phyloP scores from a whole-genome alignment of 2,797 vertebrate genomes.

The Ambastaia sidthimunki region DNA sequence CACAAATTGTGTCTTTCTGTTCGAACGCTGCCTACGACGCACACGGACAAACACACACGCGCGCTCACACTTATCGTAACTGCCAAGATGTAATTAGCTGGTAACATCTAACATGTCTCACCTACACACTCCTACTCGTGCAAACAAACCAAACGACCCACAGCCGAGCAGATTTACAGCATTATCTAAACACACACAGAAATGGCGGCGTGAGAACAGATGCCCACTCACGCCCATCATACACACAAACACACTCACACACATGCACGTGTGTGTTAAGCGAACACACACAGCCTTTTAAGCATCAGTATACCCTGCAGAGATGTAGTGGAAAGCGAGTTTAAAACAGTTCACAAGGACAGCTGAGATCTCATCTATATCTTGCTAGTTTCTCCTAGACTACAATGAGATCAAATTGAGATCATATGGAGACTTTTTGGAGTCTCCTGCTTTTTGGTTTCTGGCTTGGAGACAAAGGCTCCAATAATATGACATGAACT shows the following conservation, averaged over 20 bases:
- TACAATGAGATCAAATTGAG: not conserved
- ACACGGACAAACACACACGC: slow-evolving; percentile 33
- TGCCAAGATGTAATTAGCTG: slow-evolving; percentile 63
- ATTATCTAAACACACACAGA: slow-evolving; percentile 36
- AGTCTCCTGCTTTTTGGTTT: not conserved
- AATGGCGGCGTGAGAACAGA: slow-evolving; percentile 34
- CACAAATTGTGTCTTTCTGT: slow-evolving; percentile 27
- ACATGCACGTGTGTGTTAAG: not conserved
- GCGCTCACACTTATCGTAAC: slow-evolving; percentile 42
- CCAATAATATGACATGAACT: too few relatives aligned
- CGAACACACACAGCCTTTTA: not conserved
- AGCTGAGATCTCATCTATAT: not conserved
- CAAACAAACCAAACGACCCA: slow-evolving; percentile 51
- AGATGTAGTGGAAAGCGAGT: not conserved
- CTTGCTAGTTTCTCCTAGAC: not conserved
- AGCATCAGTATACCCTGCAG: not conserved
- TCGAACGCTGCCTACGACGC: slow-evolving; percentile 46
- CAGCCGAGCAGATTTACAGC: slow-evolving; percentile 49
- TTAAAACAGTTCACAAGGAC: not conserved
- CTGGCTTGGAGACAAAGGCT: too few relatives aligned
- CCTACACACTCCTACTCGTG: slow-evolving; percentile 60
- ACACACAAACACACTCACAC: slow-evolving; percentile 13
- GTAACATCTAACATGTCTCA: slow-evolving; percentile 58
- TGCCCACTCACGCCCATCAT: slow-evolving; percentile 36
- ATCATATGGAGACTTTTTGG: not conserved